Evolutionary conservation across 1,140 invertebrate genomes (phyloP), one percentile per base, ranked within the genome.

Genomic region (Drosophila orosa): DNA sequence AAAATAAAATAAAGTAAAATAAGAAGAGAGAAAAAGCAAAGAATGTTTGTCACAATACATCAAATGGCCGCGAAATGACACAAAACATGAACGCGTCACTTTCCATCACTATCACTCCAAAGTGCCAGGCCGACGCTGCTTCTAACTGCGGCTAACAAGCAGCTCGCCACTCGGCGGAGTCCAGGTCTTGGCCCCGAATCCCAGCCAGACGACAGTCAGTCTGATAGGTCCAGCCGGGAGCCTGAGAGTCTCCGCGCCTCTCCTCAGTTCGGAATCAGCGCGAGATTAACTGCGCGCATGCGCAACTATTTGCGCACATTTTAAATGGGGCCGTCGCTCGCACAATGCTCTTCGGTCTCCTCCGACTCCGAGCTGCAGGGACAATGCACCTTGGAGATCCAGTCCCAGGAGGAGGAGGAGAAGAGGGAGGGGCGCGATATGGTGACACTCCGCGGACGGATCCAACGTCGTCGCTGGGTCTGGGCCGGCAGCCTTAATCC

Each of bases 21-120:
- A 52, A 17, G 4, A 9, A 27, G 31, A 61, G 17, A 3, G 25
- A 17, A 48, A 31, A 73, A 37, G 33, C 48, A 58, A 86, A 84
- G 87, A 90, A 91, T 80, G 89, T 91, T 91, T 91, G 90, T 91
- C 90, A 91, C 90, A 91, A 91, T 91, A 91, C 82, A 90, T 91
- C 90, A 91, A 90, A 80, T 75, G 65, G 80, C 72, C 54, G 74
- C 77, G 78, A 83, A 91, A 91, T 91, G 90, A 91, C 90, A 90
- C 90, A 91, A 91, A 91, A 91, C 90, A 90, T 91, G 85, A 90
- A 87, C 90, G 90, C 79, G 90, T 91, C 90, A 91, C 90, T 91
- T 91, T 91, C 90, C 90, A 91, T 91, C 90, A 91, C 85, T 87
- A 91, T 91, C 90, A 91, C 85, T 87, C 90, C 90, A 91, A 91